These are phyloP conservation scores for Homalodisca vitripennis DNA, from an alignment of 1,140 invertebrate species.

Conservation along the genomic window DNA sequence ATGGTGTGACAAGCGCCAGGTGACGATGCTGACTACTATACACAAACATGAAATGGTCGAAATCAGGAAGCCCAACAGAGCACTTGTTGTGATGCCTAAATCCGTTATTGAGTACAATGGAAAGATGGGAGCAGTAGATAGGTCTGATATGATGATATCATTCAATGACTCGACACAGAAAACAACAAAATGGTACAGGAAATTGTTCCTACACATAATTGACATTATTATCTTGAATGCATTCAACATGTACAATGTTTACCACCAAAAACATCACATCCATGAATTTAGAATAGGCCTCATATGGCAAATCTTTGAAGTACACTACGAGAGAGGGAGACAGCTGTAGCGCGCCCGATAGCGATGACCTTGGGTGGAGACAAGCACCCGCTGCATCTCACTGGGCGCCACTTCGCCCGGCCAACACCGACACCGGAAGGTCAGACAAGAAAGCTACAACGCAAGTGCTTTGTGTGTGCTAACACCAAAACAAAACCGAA, in stretches of 20 bases:
- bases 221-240: not conserved
- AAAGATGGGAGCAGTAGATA: constrained; percentile 5
- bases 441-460: no score
- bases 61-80: not conserved
- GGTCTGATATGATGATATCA: not conserved
- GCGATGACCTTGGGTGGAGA: no score
- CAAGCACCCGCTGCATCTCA: not conserved
- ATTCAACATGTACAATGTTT: no score
- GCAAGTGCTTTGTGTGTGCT: no score
- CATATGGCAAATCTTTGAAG: not conserved
- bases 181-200: not conserved
- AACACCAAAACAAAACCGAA: no score
- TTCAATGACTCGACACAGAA: not conserved
- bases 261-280: not conserved
- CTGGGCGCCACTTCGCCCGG: not conserved
- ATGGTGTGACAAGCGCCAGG: constrained; percentile 9
- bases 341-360: not conserved
- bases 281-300: not conserved
- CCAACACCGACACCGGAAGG: not conserved
- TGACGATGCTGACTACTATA: constrained; percentile 1
- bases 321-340: not conserved
- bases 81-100: not conserved
- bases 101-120: not conserved
- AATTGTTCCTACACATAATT: not conserved
- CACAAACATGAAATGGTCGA: constrained; percentile 19